Evolutionary conservation across 2,797 vertebrate species (phyloP), one percentile per base, ranked within the genome.

Genomic region (Danionella dracula): DNA sequence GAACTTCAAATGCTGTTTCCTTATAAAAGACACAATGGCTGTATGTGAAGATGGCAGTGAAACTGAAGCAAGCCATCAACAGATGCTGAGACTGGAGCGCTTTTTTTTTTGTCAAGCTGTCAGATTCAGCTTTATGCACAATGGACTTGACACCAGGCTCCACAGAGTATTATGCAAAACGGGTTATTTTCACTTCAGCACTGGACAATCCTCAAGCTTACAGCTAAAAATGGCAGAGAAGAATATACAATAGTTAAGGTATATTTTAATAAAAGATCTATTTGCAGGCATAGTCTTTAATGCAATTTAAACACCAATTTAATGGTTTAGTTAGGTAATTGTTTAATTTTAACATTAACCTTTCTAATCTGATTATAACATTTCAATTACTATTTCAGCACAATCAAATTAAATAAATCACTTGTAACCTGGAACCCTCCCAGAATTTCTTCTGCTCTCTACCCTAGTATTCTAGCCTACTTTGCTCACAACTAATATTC

Each of bases 21-120:
- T 49, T 48, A 15, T 49, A 66, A 59, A n/a, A 17, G 40, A 20
- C 61, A 51, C 54, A 67, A 56, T 62, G 51, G 29, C 31, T 38
- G 19, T 51, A 29, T 62, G 35, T 49, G 44, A 27, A 53, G 37
- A 50, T 17, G 31, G 32, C 50, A 32, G 15, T 40, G 49, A 27
- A 50, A 50, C 4, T 45, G 23, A 17, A 10, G 40, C 27, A 65
- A 40, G 27, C 54, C 34, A 44, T 11, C 5, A 19, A 44, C 55
- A 60, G 55, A 45, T 57, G 34, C 23, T 13, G 40, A 17, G 54
- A 11, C 38, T 51, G 21, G 21, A 62, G 67, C 8, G 50, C 31
- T 41, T 42, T 60, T 9, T 11, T 50, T 8, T 15, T 27, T 5
- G 9, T 32, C 46, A 44, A 34, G 49, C 49, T 4, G 6, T 44